Base-by-base conservation (phyloP, 2,113 vertebrate species). In the Vombatus ursinus region DNA sequence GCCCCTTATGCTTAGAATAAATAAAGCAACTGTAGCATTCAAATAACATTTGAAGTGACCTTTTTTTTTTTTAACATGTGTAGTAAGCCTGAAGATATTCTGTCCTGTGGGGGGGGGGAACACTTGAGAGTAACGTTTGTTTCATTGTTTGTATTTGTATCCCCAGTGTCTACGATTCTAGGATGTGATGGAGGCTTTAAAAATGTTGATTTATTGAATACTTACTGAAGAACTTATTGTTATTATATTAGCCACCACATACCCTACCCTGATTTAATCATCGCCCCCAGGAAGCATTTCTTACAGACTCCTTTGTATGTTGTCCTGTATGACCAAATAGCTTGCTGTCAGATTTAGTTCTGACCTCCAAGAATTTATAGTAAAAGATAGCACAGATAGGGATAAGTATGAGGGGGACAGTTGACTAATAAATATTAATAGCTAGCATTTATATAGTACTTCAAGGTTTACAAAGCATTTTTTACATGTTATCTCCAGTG, bases 401-500 rank as follows among this genome's bases (percentile, higher is more conserved):
- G n/a, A 77, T 84, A 68, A 68, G 31, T 68, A 84, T 84, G n/a
- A 84, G 19, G n/a, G 68, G 0, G 1, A n/a, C 61, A 77, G 37
- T 19, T 77, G 61, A 77, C n/a, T 68, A 68, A 68, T 14, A 68
- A 68, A 68, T 68, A 68, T 68, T 37, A 14, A 68, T 77, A n/a
- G 5, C 31, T 77, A n/a, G 5, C 37, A 77, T 77, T n/a, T 19
- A 77, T n/a, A n/a, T 77, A 77, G 91, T 50, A 22, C 57, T 50
- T 52, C 61, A 9, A 89, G 77, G 11, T 57, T 19, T 68, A 53
- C 49, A 52, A 91, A 57, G 1, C 22, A 50, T 14, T 91, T 92
- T 93, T 52, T 95, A 14, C 95, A 8, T 92, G 24, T 93, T 92
- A 50, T 93, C 90, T 91, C 50, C 84, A 93, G 54, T 96, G 84